Percentiles rank a stretch among this genome's conserved stretches.
These are phyloP conservation scores for Brachypterus glaber DNA, from an alignment of 2,888 invertebrate genomes.

Conservation along the genomic window DNA sequence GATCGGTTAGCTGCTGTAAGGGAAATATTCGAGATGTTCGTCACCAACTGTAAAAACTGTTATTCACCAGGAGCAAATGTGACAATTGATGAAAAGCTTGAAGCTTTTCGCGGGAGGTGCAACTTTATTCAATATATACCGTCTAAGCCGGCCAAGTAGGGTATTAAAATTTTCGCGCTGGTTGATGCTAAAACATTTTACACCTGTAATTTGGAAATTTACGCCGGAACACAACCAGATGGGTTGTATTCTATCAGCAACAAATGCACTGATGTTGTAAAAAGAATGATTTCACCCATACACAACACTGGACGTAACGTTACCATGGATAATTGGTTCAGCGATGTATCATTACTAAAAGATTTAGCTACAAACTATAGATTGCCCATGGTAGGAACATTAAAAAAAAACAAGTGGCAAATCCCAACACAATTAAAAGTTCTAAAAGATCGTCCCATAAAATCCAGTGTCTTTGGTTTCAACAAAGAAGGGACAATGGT, in stretches of 20 bases:
- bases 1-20: slow-evolving; percentile 25
- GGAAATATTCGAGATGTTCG: slow-evolving; percentile 21
- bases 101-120: slow-evolving; percentile 25
- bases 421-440: slow-evolving; percentile 6
- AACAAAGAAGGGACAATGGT: slow-evolving; percentile 17
- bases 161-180: slow-evolving; percentile 26
- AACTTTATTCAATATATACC: slow-evolving; percentile 27
- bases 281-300: slow-evolving; percentile 11
- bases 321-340: slow-evolving; percentile 19
- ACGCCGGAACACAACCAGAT: slow-evolving; percentile 16
- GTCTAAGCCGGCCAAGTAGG: slow-evolving; percentile 27
- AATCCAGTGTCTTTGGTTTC: slow-evolving; percentile 17
- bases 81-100: slow-evolving; percentile 28
- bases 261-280: slow-evolving; percentile 13
- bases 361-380: no score
- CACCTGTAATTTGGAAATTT: slow-evolving; percentile 20
- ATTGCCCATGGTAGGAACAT: slow-evolving; percentile 8
- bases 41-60: slow-evolving; percentile 4
- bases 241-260: slow-evolving; percentile 14
- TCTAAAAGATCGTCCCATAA: slow-evolving; percentile 5
- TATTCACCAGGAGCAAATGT: slow-evolving; percentile 20
- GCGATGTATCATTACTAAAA: slow-evolving; percentile 6
- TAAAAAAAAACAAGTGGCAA: slow-evolving; percentile 11
- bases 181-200: slow-evolving; percentile 25
- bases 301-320: slow-evolving; percentile 14